These are phyloP conservation scores for Mystacides longicornis DNA, from an alignment of 2,888 invertebrate genomes.

Conservation along the genomic window DNA sequence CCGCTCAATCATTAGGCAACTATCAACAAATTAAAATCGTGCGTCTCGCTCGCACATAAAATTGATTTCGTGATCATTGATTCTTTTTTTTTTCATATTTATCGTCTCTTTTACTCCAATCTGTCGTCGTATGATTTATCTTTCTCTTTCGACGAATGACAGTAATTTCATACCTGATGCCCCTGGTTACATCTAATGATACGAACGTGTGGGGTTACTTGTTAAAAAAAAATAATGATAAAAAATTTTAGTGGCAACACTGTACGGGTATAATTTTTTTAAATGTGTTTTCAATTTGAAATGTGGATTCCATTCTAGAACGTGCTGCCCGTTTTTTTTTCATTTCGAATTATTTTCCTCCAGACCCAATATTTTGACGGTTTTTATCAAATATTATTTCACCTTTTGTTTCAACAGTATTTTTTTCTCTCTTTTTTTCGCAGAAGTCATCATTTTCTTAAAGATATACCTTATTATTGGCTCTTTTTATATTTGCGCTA, in stretches of 20 bases:
- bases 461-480: too few relatives aligned
- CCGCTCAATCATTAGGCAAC: background rate
- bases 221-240: background rate
- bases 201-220: background rate
- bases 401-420: too few relatives aligned
- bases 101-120: background rate
- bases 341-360: background rate
- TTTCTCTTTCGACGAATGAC: background rate
- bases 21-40: background rate
- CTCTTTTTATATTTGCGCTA: too few relatives aligned
- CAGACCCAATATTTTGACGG: too few relatives aligned
- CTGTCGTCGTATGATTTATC: background rate
- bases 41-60: background rate
- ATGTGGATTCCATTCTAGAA: background rate
- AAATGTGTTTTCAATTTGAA: constrained; percentile 2
- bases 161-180: background rate
- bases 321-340: background rate
- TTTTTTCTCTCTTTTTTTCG: too few relatives aligned
- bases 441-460: too few relatives aligned
- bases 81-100: background rate
- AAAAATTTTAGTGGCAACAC: background rate
- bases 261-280: background rate
- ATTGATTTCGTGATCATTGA: background rate
- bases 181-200: background rate
- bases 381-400: too few relatives aligned